Evolutionary conservation across 2,888 invertebrate species (phyloP).

Genomic region (Hipparchia semele): DNA sequence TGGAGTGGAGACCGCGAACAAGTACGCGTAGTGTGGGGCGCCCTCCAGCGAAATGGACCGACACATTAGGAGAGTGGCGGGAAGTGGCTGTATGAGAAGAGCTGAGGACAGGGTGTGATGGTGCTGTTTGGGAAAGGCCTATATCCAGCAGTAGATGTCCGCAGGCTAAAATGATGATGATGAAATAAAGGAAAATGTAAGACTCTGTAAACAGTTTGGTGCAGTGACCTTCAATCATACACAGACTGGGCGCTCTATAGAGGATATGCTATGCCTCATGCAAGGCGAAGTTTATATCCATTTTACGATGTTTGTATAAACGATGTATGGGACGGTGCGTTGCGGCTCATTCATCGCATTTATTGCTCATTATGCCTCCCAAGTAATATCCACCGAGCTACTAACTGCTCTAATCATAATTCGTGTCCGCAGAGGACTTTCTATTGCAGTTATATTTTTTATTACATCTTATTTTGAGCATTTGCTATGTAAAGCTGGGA

Average conservation of each 20-base stretch:
- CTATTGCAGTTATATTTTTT: conserved; percentile 33
- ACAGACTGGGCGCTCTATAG: conserved; percentile 2
- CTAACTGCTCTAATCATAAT: conserved; percentile 1
- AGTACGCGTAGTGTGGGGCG: no score
- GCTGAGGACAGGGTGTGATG: no score
- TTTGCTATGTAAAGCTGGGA: neutral
- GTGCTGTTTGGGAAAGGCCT: no score
- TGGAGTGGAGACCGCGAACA: no score
- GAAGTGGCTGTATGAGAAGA: no score
- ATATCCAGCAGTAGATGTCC: no score
- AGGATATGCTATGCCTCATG: conserved; percentile 13
- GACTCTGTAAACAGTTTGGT: neutral
- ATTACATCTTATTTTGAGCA: conserved; percentile 23
- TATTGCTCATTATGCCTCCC: conserved; percentile 39
- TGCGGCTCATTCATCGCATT: conserved; percentile 33
- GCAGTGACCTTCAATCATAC: neutral
- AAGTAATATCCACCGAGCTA: conserved; percentile 28
- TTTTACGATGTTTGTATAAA: conserved; percentile 25
- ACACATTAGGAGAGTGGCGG: no score
- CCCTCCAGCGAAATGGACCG: no score
- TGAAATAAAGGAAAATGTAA: no score
- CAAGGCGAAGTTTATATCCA: conserved; percentile 19
- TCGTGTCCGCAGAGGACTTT: conserved; percentile 29
- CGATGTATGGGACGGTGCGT: conserved; percentile 24
- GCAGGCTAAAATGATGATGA: no score